phyloP scores from a whole-genome alignment of 2,113 vertebrate genomes.

The Pelusios castaneus region DNA sequence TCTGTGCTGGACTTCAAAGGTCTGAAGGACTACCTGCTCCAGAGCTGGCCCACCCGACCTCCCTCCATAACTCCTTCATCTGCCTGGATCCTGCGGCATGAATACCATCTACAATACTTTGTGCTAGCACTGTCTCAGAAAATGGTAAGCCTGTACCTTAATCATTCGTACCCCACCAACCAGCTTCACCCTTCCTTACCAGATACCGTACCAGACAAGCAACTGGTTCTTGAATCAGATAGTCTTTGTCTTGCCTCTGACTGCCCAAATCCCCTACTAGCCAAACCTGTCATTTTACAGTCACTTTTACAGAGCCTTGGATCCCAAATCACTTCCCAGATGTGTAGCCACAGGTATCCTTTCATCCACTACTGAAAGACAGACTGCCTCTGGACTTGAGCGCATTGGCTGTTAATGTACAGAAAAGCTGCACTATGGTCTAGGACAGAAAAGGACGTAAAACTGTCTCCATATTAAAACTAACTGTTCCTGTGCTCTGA shows the following conservation, averaged over 20 bases:
- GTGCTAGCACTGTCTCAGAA: conserved; percentile 82
- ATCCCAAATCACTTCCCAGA: not conserved
- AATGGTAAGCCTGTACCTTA: conserved; percentile 76
- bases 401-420: not conserved
- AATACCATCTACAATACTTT: conserved; percentile 91
- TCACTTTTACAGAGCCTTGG: not conserved
- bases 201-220: not conserved
- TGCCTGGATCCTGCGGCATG: conserved; percentile 89
- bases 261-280: not conserved
- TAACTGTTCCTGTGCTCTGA: not conserved
- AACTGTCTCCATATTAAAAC: not conserved
- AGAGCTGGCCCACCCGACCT: conserved; percentile 73
- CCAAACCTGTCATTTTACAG: not conserved
- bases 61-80: conserved; percentile 80
- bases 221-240: not conserved
- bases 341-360: not conserved
- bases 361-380: not conserved
- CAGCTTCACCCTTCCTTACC: not conserved
- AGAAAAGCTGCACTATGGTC: not conserved
- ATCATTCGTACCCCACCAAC: not conserved
- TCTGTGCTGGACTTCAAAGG: conserved; percentile 68
- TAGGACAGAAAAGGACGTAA: not conserved
- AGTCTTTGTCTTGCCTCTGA: not conserved
- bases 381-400: not conserved
- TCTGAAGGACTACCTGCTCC: conserved; percentile 85